Evolutionary conservation across 2,888 invertebrate species (phyloP), one percentile per base, ranked within the genome.

Genomic region (Onchidella celtica): DNA sequence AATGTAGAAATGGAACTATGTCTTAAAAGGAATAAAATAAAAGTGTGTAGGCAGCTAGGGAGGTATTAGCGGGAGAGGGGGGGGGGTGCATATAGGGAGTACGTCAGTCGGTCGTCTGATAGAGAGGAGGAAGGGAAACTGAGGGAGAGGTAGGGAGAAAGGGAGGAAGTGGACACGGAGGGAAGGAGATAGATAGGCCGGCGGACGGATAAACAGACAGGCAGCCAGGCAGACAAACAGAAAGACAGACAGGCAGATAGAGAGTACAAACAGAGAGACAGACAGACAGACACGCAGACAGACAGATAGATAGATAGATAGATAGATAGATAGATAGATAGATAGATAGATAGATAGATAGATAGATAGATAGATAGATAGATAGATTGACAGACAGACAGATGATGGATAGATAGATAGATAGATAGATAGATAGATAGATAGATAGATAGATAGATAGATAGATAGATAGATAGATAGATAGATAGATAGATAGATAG

Each of bases 321-420:
- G 65, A 75, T 65, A 75, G 63, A 65, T 65, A 65, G 63, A 65
- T 40, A 75, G 32, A 47, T 65, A 75, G 65, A 65, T 38, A 75
- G 65, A 32, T 61, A 63, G 65, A 65, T 40, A 75, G 65, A 65
- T 74, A 74, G 74, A 61, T 38, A 74, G 40, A 38, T 61, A 74
- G 61, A 61, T 17, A 69, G 17, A 69, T 3, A 72, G 55, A 57
- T 32, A 72, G 57, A 34, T 57, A 72, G 55, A 55, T 40, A 72
- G 32, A 29, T 57, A 72, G 72, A 57, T 55, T 55, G 57, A 34
- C 55, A 72, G 72, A 29, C 9, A 47, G 47, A 47, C 9, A 47
- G 47, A 47, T 17, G 6, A 6, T 32, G 38, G 74, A 59, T 29
- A 78, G 57, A 61, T 59, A 59, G 59, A 69, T 61, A 70, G 38